A percentile compares a stretch with the other conserved stretches of the same genome.
phyloP scores from a whole-genome alignment of 2,888 invertebrate species.

The Macropis europaea region DNA sequence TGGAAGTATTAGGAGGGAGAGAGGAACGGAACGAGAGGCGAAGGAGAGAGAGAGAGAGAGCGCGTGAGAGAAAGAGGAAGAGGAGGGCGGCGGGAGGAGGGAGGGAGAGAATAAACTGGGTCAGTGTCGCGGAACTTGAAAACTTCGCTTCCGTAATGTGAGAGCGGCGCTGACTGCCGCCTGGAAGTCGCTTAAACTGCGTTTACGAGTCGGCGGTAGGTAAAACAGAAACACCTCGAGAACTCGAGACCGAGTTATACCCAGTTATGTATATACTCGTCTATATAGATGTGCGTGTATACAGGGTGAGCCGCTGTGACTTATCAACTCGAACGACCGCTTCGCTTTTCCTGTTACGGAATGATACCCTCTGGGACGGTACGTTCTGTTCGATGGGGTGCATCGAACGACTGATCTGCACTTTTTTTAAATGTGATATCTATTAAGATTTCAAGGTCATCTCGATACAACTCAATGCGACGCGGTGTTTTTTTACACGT shows the following conservation, averaged over 20 bases:
- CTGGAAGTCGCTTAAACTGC: conserved; percentile 71
- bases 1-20: conserved; percentile 62
- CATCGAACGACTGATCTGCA: too few relatives aligned
- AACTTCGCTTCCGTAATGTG: conserved; percentile 79
- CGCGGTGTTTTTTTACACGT: too few relatives aligned
- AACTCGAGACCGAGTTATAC: conserved; percentile 61
- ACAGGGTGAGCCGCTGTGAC: too few relatives aligned
- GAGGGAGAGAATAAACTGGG: conserved; percentile 74
- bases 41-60: conserved; percentile 12
- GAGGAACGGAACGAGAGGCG: conserved; percentile 13
- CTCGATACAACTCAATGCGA: too few relatives aligned
- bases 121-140: conserved; percentile 80
- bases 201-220: conserved; percentile 73
- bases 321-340: too few relatives aligned
- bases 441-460: too few relatives aligned
- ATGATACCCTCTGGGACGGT: too few relatives aligned
- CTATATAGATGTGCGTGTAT: neutral
- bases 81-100: conserved; percentile 22
- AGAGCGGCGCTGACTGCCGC: conserved; percentile 66
- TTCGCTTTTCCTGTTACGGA: too few relatives aligned
- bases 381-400: too few relatives aligned
- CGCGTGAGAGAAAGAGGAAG: neutral
- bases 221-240: conserved; percentile 70
- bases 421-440: too few relatives aligned
- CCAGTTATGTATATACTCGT: conserved; percentile 49